Conservation (phyloP, 2,888 invertebrate species). For the Rotaria sp. region DNA sequence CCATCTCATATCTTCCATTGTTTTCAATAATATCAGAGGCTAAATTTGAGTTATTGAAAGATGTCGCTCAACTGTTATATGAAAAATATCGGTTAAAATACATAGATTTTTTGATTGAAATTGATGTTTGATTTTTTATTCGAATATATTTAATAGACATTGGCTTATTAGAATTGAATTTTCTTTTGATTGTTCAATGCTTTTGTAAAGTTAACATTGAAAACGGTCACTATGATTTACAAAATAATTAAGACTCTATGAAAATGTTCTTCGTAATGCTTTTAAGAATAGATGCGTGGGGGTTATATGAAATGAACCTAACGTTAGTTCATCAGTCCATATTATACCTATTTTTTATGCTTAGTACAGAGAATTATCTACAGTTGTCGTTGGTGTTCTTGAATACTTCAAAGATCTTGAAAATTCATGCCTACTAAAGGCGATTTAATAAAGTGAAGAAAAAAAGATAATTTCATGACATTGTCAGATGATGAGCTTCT, state of each 20-base stretch:
- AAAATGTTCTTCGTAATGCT: neutral
- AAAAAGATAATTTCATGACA: no score
- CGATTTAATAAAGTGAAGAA: no score
- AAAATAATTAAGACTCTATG: neutral
- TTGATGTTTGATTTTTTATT: neutral
- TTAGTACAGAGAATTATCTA: no score
- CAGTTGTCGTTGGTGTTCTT: no score
- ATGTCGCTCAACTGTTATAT: neutral
- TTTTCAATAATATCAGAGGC: neutral
- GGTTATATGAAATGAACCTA: neutral
- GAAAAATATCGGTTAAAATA: neutral
- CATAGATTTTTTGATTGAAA: neutral
- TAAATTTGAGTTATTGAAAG: neutral
- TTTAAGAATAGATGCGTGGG: neutral
- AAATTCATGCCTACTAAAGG: no score
- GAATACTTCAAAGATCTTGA: no score
- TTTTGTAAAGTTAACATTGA: neutral
- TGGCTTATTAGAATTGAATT: neutral
- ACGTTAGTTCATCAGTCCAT: no score
- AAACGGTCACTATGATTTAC: neutral
- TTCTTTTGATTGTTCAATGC: neutral
- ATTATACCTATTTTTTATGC: no score
- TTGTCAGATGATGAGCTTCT: no score
- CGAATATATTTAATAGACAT: neutral
- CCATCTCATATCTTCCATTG: conserved; percentile 1